These are phyloP conservation scores for Nomada flava DNA, from an alignment of 2,888 invertebrate genomes.

Conservation along the genomic window DNA sequence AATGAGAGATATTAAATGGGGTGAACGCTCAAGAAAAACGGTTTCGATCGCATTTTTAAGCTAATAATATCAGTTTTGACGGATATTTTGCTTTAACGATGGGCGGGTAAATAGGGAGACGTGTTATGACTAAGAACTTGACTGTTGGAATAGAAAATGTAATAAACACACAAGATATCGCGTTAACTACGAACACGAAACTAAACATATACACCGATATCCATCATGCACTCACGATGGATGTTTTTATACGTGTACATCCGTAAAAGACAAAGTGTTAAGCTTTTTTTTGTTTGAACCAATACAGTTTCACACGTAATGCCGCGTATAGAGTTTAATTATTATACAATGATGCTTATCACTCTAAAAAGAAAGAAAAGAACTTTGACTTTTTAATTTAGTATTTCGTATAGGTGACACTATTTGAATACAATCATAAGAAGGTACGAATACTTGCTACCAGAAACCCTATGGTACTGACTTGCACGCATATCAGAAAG, in stretches of 20 bases:
- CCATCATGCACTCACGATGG: background rate
- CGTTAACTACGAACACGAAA: conserved; percentile 20
- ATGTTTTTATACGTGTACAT: conserved; percentile 28
- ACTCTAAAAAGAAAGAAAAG: background rate
- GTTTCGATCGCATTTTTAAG: conserved; percentile 64
- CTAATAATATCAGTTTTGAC: conserved; percentile 61
- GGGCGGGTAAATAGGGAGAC: conserved; percentile 33
- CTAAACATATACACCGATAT: conserved; percentile 14
- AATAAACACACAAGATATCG: conserved; percentile 12
- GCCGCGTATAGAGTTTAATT: conserved; percentile 16
- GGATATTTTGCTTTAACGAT: conserved; percentile 51
- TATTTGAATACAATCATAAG: conserved; percentile 24
- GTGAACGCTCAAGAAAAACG: conserved; percentile 48
- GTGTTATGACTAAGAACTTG: conserved; percentile 36
- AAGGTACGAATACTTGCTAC: conserved; percentile 27
- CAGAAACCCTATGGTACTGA: conserved; percentile 41
- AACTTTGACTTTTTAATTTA: conserved; percentile 38
- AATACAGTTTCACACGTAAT: conserved; percentile 20
- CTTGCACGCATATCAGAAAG: conserved; percentile 53
- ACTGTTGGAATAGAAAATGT: conserved; percentile 29
- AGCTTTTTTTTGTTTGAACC: background rate
- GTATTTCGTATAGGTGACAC: conserved; percentile 26
- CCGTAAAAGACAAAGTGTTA: background rate
- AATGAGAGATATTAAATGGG: conserved; percentile 54
- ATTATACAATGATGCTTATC: background rate